Percentiles rank a stretch among this genome's conserved stretches.
These are phyloP conservation scores for Hypothenemus hampei DNA, from an alignment of 1,140 invertebrate genomes.

Conservation along the genomic window DNA sequence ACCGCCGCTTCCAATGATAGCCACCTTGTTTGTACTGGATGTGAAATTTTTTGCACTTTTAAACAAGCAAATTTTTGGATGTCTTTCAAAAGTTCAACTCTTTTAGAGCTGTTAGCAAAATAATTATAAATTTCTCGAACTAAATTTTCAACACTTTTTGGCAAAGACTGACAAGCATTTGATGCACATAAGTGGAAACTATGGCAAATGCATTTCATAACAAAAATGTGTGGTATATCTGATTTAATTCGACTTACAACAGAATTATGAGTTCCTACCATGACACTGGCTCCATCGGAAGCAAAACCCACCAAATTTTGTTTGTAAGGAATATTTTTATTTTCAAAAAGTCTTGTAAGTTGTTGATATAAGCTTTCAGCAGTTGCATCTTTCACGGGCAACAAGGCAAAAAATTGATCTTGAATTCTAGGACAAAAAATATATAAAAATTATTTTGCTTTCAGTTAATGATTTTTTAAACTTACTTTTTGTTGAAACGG, in stretches of 20 bases:
- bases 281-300: constrained; percentile 4
- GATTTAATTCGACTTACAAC: constrained; percentile 8
- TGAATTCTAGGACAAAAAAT: not conserved
- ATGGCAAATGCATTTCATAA: constrained; percentile 15
- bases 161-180: constrained; percentile 20
- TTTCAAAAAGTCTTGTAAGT: constrained; percentile 5
- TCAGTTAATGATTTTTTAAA: not conserved
- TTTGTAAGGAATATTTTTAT: not conserved
- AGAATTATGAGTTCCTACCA: constrained; percentile 5
- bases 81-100: constrained; percentile 28
- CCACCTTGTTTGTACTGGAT: constrained; percentile 15
- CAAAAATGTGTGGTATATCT: constrained; percentile 11
- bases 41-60: constrained; percentile 10
- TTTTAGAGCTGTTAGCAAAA: constrained; percentile 34
- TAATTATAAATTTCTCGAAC: constrained; percentile 35
- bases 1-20: constrained; percentile 9
- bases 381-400: constrained; percentile 1
- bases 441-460: not conserved
- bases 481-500: constrained; percentile 3
- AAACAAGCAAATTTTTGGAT: constrained; percentile 35
- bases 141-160: constrained; percentile 16
- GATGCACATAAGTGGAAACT: constrained; percentile 22
- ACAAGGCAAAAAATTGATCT: constrained; percentile 1
- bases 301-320: constrained; percentile 17
- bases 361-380: not conserved